Conservation (phyloP, 2,797 vertebrate species). For the Trematomus bernacchii region DNA sequence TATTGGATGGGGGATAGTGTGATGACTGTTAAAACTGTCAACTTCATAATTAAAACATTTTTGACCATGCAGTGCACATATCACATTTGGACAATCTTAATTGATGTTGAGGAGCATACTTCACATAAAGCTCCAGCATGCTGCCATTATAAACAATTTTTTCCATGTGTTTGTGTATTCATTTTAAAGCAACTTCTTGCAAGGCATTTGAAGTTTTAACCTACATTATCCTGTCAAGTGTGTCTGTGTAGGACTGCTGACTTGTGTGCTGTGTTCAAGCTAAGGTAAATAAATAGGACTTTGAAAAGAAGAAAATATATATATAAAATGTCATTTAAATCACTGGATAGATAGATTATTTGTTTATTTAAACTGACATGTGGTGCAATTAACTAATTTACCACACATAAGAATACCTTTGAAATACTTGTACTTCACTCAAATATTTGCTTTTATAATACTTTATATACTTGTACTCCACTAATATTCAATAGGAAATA, state of each 20-base stretch:
- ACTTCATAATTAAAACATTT: background rate
- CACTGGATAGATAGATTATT: background rate
- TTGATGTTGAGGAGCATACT: background rate
- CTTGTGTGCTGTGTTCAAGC: background rate
- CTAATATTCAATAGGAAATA: no score
- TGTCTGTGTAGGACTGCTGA: background rate
- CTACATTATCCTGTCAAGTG: background rate
- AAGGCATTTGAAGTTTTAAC: background rate
- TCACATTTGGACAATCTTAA: conserved; percentile 1
- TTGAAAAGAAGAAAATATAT: no score
- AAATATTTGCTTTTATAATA: background rate
- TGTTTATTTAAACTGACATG: no score
- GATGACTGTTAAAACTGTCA: conserved; percentile 11
- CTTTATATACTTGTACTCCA: background rate
- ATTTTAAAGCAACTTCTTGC: background rate
- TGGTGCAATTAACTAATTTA: no score
- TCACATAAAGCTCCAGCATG: background rate
- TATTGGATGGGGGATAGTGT: background rate
- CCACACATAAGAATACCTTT: no score
- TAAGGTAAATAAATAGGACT: background rate
- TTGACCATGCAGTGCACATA: background rate
- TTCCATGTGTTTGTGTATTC: background rate
- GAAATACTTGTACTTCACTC: no score
- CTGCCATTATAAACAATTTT: background rate
- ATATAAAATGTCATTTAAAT: no score